Evolutionary conservation across 2,113 vertebrate genomes (phyloP), one percentile per base, ranked within the genome.

Genomic region (Etheostoma cragini): DNA sequence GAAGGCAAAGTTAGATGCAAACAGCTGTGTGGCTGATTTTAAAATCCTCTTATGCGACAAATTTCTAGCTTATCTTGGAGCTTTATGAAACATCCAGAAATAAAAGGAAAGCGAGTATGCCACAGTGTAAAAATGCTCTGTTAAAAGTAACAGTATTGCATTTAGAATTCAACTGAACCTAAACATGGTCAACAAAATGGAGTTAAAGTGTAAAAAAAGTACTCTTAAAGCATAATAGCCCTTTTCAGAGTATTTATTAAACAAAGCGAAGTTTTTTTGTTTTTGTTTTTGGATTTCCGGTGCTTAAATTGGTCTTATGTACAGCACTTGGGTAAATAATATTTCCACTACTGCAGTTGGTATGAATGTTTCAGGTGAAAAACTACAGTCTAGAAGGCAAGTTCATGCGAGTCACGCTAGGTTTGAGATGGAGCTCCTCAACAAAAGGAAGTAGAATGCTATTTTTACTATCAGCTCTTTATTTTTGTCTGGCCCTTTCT

Each of bases 401-500:
- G 17, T 19, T 19, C 3, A 8, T 17, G 6, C 7, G 1, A 50
- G 7, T 14, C 13, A 53, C 26, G 2, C 11, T 1, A 16, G 13
- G n/a, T 22, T 33, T 8, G 22, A 54, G 70, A 8, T 58, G 61
- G 65, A 70, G 50, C 46, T 76, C 54, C 65, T 54, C 26, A 10
- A 57, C 62, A 81, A 79, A 49, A 85, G 77, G 80, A 82, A 80
- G 79, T 52, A 17, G 21, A 53, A 64, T 3, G 65, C 64, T 81
- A 80, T 84, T 83, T 89, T 82, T 82, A 78, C 42, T 58, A 19
- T 65, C 58, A 8, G 30, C 4, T 13, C 49, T 78, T 81, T 89
- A 79, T 87, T 92, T 89, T 72, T 47, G 67, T 80, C 54, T 21
- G 7, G 12, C 66, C 53, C 64, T 77, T 57, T 75, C 68, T 60